Evolutionary conservation across 1,140 invertebrate genomes (phyloP).

Genomic region (Dendroctonus valens): DNA sequence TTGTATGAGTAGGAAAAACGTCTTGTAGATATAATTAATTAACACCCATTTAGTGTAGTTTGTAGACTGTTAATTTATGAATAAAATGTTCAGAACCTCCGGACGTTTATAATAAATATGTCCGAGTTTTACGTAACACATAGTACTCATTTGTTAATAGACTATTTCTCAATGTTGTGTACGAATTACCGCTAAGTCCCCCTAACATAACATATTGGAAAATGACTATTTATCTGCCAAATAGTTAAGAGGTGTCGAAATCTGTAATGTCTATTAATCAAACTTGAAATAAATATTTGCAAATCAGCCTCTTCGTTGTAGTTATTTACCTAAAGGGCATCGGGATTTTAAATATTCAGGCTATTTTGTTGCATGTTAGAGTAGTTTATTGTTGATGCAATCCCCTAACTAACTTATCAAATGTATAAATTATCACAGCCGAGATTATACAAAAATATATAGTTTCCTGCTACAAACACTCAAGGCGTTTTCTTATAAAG

Average conservation of each 20-base stretch:
- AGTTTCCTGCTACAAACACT: too few species aligned
- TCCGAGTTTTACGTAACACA: background rate
- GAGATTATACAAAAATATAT: too few species aligned
- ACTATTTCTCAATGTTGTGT: constrained; percentile 12
- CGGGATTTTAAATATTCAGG: too few species aligned
- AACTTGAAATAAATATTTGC: background rate
- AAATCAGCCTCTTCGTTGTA: background rate
- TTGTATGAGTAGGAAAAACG: background rate
- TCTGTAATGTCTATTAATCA: constrained; percentile 8
- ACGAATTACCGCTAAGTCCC: background rate
- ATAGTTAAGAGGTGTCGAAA: constrained; percentile 6
- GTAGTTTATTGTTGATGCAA: too few species aligned
- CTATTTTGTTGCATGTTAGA: too few species aligned
- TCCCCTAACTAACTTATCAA: too few species aligned
- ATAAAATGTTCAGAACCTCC: background rate
- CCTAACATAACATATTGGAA: background rate
- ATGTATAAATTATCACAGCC: too few species aligned
- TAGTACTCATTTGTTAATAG: constrained; percentile 11
- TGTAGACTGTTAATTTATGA: background rate
- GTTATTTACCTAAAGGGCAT: too few species aligned
- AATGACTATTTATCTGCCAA: constrained; percentile 12
- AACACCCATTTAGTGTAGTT: background rate
- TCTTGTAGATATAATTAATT: background rate
- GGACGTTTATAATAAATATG: background rate
- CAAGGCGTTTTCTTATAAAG: too few species aligned